Conservation (phyloP, 1,140 invertebrate genomes). For the Drosophila ogumai region DNA sequence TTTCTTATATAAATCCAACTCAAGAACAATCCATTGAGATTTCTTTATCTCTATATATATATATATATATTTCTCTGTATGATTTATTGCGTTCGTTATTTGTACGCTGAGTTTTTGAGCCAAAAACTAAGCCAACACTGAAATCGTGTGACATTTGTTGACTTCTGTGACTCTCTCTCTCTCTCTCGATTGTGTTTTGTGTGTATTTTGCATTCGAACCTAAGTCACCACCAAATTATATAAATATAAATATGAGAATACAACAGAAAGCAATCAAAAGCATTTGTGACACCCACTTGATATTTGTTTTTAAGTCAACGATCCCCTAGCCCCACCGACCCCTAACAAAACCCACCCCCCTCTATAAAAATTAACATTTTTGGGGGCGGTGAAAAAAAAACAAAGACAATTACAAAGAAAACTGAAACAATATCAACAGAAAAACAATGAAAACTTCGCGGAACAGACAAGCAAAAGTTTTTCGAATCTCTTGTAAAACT, state of each 20-base stretch:
- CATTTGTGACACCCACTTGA: constrained; percentile 35
- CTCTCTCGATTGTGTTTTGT: constrained; percentile 57
- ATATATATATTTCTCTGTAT: constrained; percentile 3
- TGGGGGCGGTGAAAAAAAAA: constrained; percentile 20
- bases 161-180: constrained; percentile 54
- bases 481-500: constrained; percentile 53
- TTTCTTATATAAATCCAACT: constrained; percentile 5
- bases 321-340: constrained; percentile 16
- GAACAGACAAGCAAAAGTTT: constrained; percentile 69
- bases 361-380: constrained; percentile 22
- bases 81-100: constrained; percentile 36
- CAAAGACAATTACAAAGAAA: constrained; percentile 55
- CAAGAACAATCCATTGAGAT: constrained; percentile 30
- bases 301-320: constrained; percentile 38
- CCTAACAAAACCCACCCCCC: background rate
- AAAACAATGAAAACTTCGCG: constrained; percentile 53
- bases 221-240: constrained; percentile 24
- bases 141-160: constrained; percentile 65
- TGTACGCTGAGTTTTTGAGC: constrained; percentile 26
- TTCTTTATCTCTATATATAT: constrained; percentile 7
- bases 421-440: constrained; percentile 56
- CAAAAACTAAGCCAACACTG: constrained; percentile 23
- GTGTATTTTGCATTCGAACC: constrained; percentile 66
- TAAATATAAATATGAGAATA: constrained; percentile 10
- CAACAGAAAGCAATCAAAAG: constrained; percentile 46